phyloP scores from a whole-genome alignment of 2,888 invertebrate species.

The Drosophila borborema region DNA sequence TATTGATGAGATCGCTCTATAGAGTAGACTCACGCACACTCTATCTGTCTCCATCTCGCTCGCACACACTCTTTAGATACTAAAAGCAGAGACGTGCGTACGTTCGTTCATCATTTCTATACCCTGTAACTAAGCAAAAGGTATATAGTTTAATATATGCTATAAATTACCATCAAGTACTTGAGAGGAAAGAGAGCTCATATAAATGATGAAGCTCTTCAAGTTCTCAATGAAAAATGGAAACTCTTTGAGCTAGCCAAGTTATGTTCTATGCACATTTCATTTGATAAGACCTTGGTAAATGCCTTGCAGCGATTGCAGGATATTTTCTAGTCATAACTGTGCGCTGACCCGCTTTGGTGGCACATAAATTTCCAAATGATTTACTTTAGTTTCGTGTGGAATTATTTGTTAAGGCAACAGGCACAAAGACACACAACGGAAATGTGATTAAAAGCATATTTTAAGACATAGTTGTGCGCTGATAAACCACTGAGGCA shows the following conservation, averaged over 20 bases:
- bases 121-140: slow-evolving; percentile 6
- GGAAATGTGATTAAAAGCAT: slow-evolving; percentile 82
- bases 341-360: slow-evolving; percentile 50
- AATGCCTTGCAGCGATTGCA: not conserved
- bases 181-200: not conserved
- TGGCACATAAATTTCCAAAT: slow-evolving; percentile 81
- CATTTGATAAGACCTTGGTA: rapidly evolving
- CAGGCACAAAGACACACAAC: slow-evolving; percentile 43
- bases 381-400: slow-evolving; percentile 83
- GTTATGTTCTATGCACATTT: not conserved
- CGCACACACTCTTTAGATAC: not conserved
- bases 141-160: not conserved
- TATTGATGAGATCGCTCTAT: slow-evolving; percentile 69
- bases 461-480: slow-evolving; percentile 73
- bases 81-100: slow-evolving; percentile 49
- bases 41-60: slow-evolving; percentile 2
- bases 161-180: not conserved
- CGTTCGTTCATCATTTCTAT: slow-evolving; percentile 54
- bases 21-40: slow-evolving; percentile 5
- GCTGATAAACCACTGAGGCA: slow-evolving; percentile 33
- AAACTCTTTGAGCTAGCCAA: not conserved
- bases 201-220: not conserved
- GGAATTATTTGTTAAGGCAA: slow-evolving; percentile 76
- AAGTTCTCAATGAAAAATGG: not conserved
- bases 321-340: slow-evolving; percentile 14